Evolutionary conservation across 2,888 invertebrate species (phyloP), one percentile per base, ranked within the genome.

Genomic region (Idaea aversata): DNA sequence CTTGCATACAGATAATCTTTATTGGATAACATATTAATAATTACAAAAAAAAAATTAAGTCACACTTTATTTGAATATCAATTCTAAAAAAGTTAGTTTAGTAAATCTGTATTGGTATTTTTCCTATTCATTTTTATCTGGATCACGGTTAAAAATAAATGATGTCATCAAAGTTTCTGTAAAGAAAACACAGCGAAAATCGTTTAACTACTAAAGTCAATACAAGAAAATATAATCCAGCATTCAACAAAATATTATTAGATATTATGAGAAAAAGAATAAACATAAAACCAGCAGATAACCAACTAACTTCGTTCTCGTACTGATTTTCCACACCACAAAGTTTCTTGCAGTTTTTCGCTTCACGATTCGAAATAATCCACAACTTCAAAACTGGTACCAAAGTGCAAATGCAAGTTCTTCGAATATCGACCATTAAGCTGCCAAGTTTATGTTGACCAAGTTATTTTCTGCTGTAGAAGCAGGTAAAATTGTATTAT

Each of bases 331-430:
- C 34, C 67, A 34, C 67, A 62, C 15, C n/a, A 58, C 16, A 57
- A 69, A 69, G 67, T 67, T 64, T 10, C 62, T 60, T 61, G 63
- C 57, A 71, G 63, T 70, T 71, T 67, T 66, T 69, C 62, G 65
- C 63, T 71, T 66, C 62, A 62, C 62, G 65, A 63, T 71, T 66
- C 63, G 63, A 68, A 68, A 70, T 69, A 70, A 66, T 65, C 71
- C 67, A 63, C 66, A 71, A 67, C 62, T 68, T 63, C 58, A 64
- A n/a, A 68, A 67, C 71, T 68, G 64, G 63, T 65, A 65, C 68
- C 68, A 62, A 69, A 71, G 69, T 71, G 71, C 69, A 70, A 71
- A 69, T 71, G 65, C 71, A 68, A 67, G 69, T 70, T 70, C 65
- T 58, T 63, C 34, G 59, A 70, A 70, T 67, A 70, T 70, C 64